These are phyloP conservation scores for Lepidothrix coronata DNA, from an alignment of 2,113 vertebrate genomes.

Conservation along the genomic window DNA sequence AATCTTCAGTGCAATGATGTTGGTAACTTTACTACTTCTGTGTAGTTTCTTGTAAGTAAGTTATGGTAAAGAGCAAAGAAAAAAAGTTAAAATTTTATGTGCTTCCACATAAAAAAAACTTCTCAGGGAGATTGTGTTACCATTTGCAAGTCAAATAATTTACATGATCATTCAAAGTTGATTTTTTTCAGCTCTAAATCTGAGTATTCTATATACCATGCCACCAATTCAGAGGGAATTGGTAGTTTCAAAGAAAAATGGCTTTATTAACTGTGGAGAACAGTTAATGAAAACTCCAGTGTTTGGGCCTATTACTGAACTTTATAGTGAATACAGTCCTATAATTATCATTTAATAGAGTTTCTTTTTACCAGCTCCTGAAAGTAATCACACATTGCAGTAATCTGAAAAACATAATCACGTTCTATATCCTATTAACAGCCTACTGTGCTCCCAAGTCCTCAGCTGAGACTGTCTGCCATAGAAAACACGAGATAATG, in stretches of 20 bases:
- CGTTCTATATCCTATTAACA: conserved; percentile 73
- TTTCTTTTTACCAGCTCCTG: conserved; percentile 71
- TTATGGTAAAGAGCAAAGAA: neutral
- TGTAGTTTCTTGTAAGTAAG: neutral
- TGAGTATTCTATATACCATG: neutral
- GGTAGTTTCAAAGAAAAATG: conserved; percentile 68
- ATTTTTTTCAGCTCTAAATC: neutral
- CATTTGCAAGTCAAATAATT: neutral
- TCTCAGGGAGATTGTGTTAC: neutral
- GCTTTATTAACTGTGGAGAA: conserved; percentile 74
- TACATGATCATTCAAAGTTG: neutral
- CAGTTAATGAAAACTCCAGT: conserved; percentile 72
- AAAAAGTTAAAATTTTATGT: neutral
- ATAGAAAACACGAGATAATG: conserved; percentile 72
- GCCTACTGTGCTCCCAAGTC: conserved; percentile 68
- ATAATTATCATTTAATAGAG: conserved; percentile 77
- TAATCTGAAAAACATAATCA: conserved; percentile 74
- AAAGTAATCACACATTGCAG: conserved; percentile 79
- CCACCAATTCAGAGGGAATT: conserved; percentile 55
- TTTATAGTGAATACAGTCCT: conserved; percentile 72
- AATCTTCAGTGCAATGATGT: neutral
- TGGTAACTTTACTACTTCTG: neutral
- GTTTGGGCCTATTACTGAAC: conserved; percentile 71
- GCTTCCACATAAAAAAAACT: neutral
- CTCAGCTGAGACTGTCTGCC: conserved; percentile 61